These are phyloP conservation scores for Thysanoteuthis rhombus DNA, from an alignment of 2,888 invertebrate genomes.

Conservation along the genomic window DNA sequence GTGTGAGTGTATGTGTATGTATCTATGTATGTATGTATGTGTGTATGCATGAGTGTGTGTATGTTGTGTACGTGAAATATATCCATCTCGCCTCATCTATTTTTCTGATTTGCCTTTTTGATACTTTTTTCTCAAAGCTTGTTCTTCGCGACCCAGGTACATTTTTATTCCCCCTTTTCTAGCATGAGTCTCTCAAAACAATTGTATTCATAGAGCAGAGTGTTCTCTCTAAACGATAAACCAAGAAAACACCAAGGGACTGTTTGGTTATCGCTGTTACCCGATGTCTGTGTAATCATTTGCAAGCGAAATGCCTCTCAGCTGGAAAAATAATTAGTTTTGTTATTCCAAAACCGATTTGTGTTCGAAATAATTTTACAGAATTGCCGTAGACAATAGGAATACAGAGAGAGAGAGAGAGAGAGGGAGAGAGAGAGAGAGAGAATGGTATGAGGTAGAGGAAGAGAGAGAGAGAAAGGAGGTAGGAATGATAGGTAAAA, in stretches of 20 bases:
- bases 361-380: neutral
- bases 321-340: neutral
- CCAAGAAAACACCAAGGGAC: neutral
- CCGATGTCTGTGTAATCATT: neutral
- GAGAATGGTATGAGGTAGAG: neutral
- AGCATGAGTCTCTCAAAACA: neutral
- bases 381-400: neutral
- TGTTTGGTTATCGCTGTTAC: neutral
- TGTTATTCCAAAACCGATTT: slow-evolving; percentile 12
- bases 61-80: neutral
- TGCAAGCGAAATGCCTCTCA: neutral
- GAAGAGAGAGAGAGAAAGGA: neutral
- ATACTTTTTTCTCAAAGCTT: neutral
- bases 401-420: neutral
- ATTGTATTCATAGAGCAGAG: neutral
- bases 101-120: neutral
- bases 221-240: neutral
- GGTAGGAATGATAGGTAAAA: neutral
- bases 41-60: no score
- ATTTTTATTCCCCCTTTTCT: neutral
- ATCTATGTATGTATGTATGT: no score
- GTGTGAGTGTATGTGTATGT: no score
- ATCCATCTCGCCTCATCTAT: neutral
- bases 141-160: neutral
- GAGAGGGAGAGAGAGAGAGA: neutral